These are phyloP conservation scores for Holacanthus passer DNA, from an alignment of 2,113 vertebrate genomes.

Conservation along the genomic window DNA sequence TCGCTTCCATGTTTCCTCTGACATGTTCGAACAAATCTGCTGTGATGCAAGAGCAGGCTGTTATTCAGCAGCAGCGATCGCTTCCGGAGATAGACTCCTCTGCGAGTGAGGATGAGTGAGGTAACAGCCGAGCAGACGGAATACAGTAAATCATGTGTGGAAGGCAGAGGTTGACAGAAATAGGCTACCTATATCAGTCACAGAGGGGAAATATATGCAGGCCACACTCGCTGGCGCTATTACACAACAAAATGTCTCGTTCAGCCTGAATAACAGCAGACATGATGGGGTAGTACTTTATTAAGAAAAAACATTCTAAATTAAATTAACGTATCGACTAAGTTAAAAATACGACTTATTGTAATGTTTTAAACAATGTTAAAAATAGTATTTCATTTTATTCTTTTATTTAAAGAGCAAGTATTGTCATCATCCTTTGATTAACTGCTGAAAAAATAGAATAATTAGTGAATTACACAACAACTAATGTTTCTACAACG, in stretches of 20 bases:
- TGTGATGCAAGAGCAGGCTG: not conserved
- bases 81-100: conserved; percentile 24
- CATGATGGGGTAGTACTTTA: conserved; percentile 23
- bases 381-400: not conserved
- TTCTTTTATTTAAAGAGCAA: not conserved
- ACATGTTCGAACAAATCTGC: not conserved
- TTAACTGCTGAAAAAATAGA: not conserved
- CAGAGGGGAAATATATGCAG: conserved; percentile 15
- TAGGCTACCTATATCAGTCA: conserved; percentile 71
- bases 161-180: conserved; percentile 63
- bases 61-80: conserved; percentile 25
- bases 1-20: not conserved
- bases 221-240: conserved; percentile 35
- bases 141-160: conserved; percentile 60
- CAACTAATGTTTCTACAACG: not conserved
- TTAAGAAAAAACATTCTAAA: not conserved
- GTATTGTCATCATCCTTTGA: not conserved
- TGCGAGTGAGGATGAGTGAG: conserved; percentile 39
- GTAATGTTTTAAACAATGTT: not conserved
- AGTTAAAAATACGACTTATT: not conserved
- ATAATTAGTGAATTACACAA: not conserved
- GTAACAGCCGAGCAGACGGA: conserved; percentile 47
- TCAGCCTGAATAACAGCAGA: conserved; percentile 24
- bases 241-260: conserved; percentile 39
- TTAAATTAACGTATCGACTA: not conserved